Evolutionary conservation across 2,113 vertebrate species (phyloP), one percentile per base, ranked within the genome.

Genomic region (Oreochromis aureus): DNA sequence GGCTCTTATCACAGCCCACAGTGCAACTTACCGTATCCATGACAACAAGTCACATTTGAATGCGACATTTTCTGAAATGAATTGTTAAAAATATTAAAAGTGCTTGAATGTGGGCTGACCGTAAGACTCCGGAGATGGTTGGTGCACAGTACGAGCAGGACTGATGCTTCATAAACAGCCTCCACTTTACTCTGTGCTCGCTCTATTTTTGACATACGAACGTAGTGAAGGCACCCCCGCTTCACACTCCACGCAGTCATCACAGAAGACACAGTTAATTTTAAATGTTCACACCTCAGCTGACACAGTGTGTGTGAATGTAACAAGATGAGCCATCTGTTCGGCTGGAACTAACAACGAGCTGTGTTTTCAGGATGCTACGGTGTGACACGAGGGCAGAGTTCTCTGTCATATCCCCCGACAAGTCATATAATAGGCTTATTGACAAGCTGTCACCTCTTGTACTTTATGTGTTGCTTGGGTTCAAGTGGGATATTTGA

Each of bases 391-490:
- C 5, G 36, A 48, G 71, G 89, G 76, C 87, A 32, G 15, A 58
- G 86, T 54, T 69, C 83, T 94, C 88, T 61, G 88, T 94, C 94
- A 89, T 51, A 55, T 87, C 61, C 22, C 24, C 71, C 89, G 93
- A 92, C 94, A 92, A 44, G 36, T 93, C 89, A 80, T 89, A 91
- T 94, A 93, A 95, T 90, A 86, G 91, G 36, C 22, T 90, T 95
- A 95, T 94, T 93, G 94, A 95, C 91, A 89, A 94, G 85, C 86
- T 94, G 94, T 93, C 94, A 73, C 88, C 87, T 41, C 36, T 2
- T 36, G 80, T 85, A n/a, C 89, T 90, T 92, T 87, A 81, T 89
- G 88, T 82, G 89, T 84, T 79, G 85, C 87, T 85, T 85, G 7
- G 92, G 59, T 86, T 87, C 81, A 80, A 87, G 73, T 90, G 73